These are phyloP conservation scores for Hydrolagus affinis DNA, from an alignment of 2,113 vertebrate genomes.

Conservation along the genomic window DNA sequence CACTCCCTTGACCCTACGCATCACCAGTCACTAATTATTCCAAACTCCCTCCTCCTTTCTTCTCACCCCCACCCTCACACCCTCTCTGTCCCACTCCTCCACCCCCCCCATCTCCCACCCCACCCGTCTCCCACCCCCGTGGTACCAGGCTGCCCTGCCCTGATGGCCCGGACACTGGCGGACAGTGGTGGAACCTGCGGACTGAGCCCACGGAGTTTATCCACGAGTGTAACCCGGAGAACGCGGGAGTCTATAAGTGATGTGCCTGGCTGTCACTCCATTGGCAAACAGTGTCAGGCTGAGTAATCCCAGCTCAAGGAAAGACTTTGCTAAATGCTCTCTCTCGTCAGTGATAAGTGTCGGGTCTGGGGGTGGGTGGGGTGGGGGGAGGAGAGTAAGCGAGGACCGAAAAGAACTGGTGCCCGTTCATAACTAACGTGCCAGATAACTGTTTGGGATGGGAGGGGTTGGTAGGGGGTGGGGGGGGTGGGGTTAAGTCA, in stretches of 20 bases:
- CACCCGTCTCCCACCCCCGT: conserved; percentile 36
- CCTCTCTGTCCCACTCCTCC: conserved; percentile 5
- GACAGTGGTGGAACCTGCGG: conserved; percentile 51
- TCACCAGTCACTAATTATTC: conserved; percentile 51
- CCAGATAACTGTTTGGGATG: not conserved
- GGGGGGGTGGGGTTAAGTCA: not conserved
- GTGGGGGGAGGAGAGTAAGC: not conserved
- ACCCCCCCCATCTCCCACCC: no score
- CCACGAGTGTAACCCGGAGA: conserved; percentile 54
- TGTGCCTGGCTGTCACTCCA: conserved; percentile 34
- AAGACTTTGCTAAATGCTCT: not conserved
- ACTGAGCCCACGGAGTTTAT: conserved; percentile 49
- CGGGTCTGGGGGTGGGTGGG: no score
- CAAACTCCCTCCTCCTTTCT: no score
- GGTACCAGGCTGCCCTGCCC: conserved; percentile 56
- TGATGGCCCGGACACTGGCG: conserved; percentile 50
- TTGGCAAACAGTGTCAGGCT: not conserved
- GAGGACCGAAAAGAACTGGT: no score
- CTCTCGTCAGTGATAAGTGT: not conserved
- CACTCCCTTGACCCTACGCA: not conserved
- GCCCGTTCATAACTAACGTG: not conserved
- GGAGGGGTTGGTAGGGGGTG: not conserved
- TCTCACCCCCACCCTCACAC: conserved; percentile 46
- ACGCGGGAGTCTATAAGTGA: conserved; percentile 41
- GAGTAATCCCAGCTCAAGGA: conserved; percentile 17